Evolutionary conservation across 2,888 invertebrate genomes (phyloP), one percentile per base, ranked within the genome.

Genomic region (Arrhopalites spinosus): DNA sequence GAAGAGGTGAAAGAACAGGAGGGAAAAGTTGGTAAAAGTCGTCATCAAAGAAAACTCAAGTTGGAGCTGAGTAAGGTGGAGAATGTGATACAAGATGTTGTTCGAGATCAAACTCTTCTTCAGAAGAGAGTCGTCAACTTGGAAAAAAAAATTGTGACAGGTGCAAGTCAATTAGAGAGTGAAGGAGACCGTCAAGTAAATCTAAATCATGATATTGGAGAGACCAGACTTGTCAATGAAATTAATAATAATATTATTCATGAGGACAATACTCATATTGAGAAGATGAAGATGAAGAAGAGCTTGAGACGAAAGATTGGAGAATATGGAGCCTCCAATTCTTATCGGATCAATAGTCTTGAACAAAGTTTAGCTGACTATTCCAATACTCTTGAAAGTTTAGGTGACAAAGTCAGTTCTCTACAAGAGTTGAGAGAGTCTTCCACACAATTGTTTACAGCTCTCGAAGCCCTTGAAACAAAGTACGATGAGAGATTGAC

Each of bases 401-500:
- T 81, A n/a, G 78, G 74, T 45, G 77, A 74, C 56, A 78, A 78
- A 78, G 78, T 80, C 13, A 56, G 68, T n/a, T 76, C 68, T 13
- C 70, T 81, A 20, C 76, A 73, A 47, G 77, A 78, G 45, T 75
- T 81, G 0, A 78, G 78, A 43, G 80, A 79, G 53, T 78, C 78
- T 7, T 77, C 75, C 20, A 77, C 78, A n/a, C 79, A 79, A 74
- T 47, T 80, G 43, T 81, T 81, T 64, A 77, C 74, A 29, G 76
- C 78, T 23, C 72, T 81, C 20, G 81, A 81, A 72, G 78, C 70
- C 15, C 71, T 81, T 2, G 81, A 81, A 68, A 78, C 73, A 20
- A 80, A 80, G 67, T 81, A 81, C 67, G 81, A 81, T 53, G 75
- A 78, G n/a, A 74, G 78, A 50, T 59, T 81, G 27, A 77, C 73